These are phyloP conservation scores for Galeruca laticollis DNA, from an alignment of 2,888 invertebrate genomes.

Conservation along the genomic window DNA sequence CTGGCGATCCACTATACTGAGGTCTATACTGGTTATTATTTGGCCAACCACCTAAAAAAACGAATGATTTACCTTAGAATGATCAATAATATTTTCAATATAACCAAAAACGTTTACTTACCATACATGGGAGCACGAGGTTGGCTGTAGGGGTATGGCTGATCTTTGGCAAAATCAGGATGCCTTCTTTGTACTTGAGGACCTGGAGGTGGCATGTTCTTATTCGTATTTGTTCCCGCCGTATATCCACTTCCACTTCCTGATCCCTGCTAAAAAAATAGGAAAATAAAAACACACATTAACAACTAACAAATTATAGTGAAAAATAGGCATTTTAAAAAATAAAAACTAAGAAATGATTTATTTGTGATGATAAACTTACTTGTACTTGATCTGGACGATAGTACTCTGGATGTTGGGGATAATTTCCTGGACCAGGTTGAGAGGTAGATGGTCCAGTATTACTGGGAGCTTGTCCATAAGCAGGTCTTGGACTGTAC, in stretches of 20 bases:
- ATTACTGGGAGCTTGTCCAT: conserved; percentile 61
- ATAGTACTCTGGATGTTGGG: conserved; percentile 71
- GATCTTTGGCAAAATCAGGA: conserved; percentile 86
- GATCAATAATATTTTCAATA: neutral
- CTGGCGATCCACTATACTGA: conserved; percentile 61
- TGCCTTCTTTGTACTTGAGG: conserved; percentile 82
- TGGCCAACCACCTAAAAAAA: conserved; percentile 73
- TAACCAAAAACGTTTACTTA: conserved; percentile 61
- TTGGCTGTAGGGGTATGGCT: conserved; percentile 75
- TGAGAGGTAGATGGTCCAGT: conserved; percentile 66
- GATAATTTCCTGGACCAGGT: conserved; percentile 65
- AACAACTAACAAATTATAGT: neutral
- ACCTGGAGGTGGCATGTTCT: conserved; percentile 74
- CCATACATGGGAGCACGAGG: conserved; percentile 77
- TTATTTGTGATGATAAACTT: conserved; percentile 15
- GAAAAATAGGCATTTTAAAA: neutral
- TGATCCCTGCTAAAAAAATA: conserved; percentile 60
- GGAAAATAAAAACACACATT: neutral
- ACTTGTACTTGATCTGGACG: conserved; percentile 66
- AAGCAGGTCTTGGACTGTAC: conserved; percentile 64
- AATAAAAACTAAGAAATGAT: neutral
- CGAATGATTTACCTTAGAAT: neutral
- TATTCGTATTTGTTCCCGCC: conserved; percentile 67
- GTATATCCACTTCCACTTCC: conserved; percentile 63
- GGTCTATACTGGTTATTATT: conserved; percentile 72